phyloP scores from a whole-genome alignment of 2,113 vertebrate genomes.

The Amphiprion percula region DNA sequence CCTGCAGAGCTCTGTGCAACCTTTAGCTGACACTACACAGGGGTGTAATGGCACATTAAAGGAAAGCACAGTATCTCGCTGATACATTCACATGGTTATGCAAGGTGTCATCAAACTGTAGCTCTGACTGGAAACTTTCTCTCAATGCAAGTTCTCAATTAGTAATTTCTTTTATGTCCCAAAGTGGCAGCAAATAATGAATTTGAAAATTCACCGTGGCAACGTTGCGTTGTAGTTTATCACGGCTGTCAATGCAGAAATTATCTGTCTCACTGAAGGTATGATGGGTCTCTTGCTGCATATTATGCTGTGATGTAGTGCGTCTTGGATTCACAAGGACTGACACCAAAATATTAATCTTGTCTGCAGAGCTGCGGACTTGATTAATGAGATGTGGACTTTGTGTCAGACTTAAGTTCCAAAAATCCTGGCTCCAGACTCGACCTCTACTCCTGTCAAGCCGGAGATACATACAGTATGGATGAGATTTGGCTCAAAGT shows the following conservation, averaged over 20 bases:
- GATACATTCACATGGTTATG: background rate
- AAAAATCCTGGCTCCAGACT: background rate
- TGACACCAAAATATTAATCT: background rate
- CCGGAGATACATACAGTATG: background rate
- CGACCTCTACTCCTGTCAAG: background rate
- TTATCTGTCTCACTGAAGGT: background rate
- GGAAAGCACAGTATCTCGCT: background rate
- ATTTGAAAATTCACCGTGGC: background rate
- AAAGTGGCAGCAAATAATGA: background rate
- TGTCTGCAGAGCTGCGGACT: background rate
- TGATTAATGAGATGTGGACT: background rate
- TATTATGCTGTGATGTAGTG: background rate
- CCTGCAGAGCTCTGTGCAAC: background rate
- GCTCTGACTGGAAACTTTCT: background rate
- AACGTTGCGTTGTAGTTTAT: background rate
- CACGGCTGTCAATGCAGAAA: slow-evolving; percentile 1
- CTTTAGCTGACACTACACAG: background rate
- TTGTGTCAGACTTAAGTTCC: background rate
- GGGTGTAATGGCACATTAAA: slow-evolving; percentile 8
- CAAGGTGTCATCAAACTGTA: background rate
- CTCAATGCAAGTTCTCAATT: background rate
- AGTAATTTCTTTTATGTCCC: background rate
- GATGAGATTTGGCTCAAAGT: background rate
- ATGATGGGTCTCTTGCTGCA: background rate
- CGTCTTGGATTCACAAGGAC: background rate